These are phyloP conservation scores for Xylophagus ater DNA, from an alignment of 2,888 invertebrate species.

Conservation along the genomic window DNA sequence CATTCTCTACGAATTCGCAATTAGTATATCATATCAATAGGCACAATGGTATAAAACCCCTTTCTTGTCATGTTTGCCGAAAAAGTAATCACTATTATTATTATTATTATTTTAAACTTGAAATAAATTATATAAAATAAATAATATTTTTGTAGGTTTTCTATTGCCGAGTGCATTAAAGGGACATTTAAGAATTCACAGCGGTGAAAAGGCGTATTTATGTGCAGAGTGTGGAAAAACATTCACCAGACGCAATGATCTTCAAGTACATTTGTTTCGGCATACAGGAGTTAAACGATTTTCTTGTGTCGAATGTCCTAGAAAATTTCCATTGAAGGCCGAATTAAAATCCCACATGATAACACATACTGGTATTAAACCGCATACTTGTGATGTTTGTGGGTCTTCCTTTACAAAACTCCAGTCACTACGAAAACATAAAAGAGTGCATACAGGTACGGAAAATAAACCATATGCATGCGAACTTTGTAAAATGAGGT, in stretches of 20 bases:
- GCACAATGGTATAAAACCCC: slow-evolving; percentile 39
- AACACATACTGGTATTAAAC: slow-evolving; percentile 45
- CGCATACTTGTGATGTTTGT: slow-evolving; percentile 53
- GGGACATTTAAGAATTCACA: slow-evolving; percentile 44
- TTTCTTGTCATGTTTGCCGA: too few relatives aligned
- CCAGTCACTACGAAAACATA: slow-evolving; percentile 48
- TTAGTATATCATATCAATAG: slow-evolving; percentile 44
- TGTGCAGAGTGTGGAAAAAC: slow-evolving; percentile 47
- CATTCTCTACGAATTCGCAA: slow-evolving; percentile 47
- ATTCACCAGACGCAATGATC: slow-evolving; percentile 44
- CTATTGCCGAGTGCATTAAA: slow-evolving; percentile 44
- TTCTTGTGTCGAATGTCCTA: slow-evolving; percentile 46
- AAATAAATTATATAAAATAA: too few relatives aligned
- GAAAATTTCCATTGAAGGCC: slow-evolving; percentile 46
- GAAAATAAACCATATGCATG: slow-evolving; percentile 42
- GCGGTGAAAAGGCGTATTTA: slow-evolving; percentile 44
- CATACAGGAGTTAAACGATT: slow-evolving; percentile 45
- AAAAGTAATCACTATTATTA: too few relatives aligned
- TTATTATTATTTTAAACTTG: too few relatives aligned
- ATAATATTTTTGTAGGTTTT: slow-evolving; percentile 43
- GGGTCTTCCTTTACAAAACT: slow-evolving; percentile 47
- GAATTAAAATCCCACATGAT: slow-evolving; percentile 40
- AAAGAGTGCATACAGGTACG: slow-evolving; percentile 47
- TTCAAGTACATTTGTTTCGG: slow-evolving; percentile 46
- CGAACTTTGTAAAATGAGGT: slow-evolving; percentile 41